phyloP scores from a whole-genome alignment of 2,888 invertebrate species.

The Ligdia adustata region DNA sequence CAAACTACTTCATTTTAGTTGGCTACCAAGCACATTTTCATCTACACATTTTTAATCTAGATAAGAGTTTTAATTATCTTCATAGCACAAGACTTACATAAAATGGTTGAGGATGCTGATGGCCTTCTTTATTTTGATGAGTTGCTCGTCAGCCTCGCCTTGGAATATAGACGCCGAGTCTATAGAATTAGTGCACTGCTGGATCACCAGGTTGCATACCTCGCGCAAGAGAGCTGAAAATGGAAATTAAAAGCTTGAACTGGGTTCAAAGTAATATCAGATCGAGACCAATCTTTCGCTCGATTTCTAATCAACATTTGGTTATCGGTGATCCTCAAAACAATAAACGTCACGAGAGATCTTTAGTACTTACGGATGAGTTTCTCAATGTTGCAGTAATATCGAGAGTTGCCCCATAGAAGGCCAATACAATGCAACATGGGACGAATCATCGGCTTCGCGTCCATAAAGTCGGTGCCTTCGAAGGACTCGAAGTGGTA shows the following conservation, averaged over 20 bases:
- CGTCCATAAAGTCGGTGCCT: conserved; percentile 87
- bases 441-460: conserved; percentile 84
- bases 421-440: conserved; percentile 92
- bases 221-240: conserved; percentile 89
- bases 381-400: conserved; percentile 86
- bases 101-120: conserved; percentile 80
- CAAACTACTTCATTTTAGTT: no score
- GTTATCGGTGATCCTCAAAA: no score
- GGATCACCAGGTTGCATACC: conserved; percentile 92
- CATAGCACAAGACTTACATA: conserved; percentile 83
- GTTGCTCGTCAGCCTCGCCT: conserved; percentile 91
- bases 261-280: no score
- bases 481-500: conserved; percentile 89
- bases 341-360: no score
- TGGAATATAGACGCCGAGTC: conserved; percentile 93
- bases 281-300: no score
- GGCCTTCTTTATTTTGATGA: conserved; percentile 82
- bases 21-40: no score
- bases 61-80: no score
- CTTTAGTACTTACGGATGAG: conserved; percentile 76
- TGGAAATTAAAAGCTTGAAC: background rate
- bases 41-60: no score
- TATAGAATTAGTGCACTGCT: conserved; percentile 87
- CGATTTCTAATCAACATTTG: no score
- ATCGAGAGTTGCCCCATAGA: conserved; percentile 93